Evolutionary conservation across 2,888 invertebrate genomes (phyloP).

Genomic region (Eilema sororculum): DNA sequence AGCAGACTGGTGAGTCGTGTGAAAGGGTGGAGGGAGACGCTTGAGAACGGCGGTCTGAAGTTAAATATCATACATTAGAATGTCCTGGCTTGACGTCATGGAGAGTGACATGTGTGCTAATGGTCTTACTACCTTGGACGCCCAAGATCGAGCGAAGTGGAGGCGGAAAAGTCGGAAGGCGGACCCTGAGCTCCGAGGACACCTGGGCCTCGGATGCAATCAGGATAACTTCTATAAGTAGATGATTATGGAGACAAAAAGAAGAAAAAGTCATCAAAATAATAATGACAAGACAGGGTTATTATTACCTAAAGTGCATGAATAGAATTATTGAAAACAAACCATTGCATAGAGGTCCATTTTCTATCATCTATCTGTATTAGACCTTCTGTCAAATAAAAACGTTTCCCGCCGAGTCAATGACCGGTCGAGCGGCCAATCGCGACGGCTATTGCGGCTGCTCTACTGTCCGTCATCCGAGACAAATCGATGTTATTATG

Average conservation of each 20-base stretch:
- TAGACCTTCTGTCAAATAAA: slow-evolving; percentile 44
- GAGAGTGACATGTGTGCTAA: no score
- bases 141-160: no score
- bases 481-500: slow-evolving; percentile 74
- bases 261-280: slow-evolving; percentile 5
- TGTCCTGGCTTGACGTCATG: no score
- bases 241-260: neutral
- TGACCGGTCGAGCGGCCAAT: slow-evolving; percentile 72
- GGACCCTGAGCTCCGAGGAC: no score
- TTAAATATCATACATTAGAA: no score
- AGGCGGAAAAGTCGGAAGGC: no score
- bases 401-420: slow-evolving; percentile 68
- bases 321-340: slow-evolving; percentile 35
- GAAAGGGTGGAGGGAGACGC: no score
- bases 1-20: no score
- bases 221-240: no score
- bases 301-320: slow-evolving; percentile 38
- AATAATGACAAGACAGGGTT: slow-evolving; percentile 22
- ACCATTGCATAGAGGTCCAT: slow-evolving; percentile 19
- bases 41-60: no score
- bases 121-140: no score
- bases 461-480: slow-evolving; percentile 73
- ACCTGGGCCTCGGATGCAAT: no score
- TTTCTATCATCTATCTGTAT: slow-evolving; percentile 38
- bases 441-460: slow-evolving; percentile 63